These are phyloP conservation scores for Limonius californicus DNA, from an alignment of 1,140 invertebrate species.

Conservation along the genomic window DNA sequence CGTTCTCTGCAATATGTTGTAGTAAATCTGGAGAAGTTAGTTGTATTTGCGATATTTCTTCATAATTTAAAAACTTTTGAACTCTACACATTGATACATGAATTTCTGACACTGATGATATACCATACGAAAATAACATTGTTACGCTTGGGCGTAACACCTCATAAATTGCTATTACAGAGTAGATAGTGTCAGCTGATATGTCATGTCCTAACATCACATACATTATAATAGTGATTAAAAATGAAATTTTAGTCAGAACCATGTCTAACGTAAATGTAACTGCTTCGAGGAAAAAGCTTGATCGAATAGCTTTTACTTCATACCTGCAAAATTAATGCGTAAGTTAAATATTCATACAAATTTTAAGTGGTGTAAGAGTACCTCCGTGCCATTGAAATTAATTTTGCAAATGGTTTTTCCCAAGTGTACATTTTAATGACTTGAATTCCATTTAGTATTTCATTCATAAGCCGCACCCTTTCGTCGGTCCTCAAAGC, in stretches of 20 bases:
- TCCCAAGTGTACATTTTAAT: constrained; percentile 86
- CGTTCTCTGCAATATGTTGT: neutral
- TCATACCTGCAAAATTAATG: constrained; percentile 53
- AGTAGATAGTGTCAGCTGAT: constrained; percentile 72
- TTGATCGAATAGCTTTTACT: constrained; percentile 61
- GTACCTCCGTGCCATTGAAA: constrained; percentile 58
- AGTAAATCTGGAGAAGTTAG: constrained; percentile 6
- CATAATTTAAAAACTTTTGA: constrained; percentile 63
- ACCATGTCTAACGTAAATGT: constrained; percentile 71
- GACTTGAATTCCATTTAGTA: constrained; percentile 67
- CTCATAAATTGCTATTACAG: constrained; percentile 69
- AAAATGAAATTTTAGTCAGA: constrained; percentile 73
- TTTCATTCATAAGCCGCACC: constrained; percentile 82
- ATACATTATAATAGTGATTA: constrained; percentile 72
- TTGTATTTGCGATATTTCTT: constrained; percentile 51
- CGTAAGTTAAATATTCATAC: neutral
- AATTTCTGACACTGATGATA: constrained; percentile 58
- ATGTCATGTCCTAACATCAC: constrained; percentile 65
- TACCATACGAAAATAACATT: constrained; percentile 66
- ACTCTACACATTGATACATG: constrained; percentile 64
- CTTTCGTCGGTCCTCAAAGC: constrained; percentile 74
- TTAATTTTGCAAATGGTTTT: constrained; percentile 62
- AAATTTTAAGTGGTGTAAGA: neutral
- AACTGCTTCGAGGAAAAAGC: constrained; percentile 67
- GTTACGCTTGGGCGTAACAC: constrained; percentile 68